phyloP scores from a whole-genome alignment of 2,888 invertebrate species.

The Dasysyrphus tricinctus region DNA sequence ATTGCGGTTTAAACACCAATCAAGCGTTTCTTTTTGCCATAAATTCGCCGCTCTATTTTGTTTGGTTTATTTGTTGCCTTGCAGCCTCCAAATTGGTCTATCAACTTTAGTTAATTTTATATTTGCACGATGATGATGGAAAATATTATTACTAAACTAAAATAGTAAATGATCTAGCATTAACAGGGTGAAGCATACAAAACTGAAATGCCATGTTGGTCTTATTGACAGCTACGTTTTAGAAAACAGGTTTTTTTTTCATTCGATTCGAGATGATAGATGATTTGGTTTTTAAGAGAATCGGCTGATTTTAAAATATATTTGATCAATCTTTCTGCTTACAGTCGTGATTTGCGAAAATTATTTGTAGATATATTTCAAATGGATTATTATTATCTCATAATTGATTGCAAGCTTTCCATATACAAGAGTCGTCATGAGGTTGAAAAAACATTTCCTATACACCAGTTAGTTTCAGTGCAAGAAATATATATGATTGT shows the following conservation, averaged over 20 bases:
- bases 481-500: too few species aligned
- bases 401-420: neutral
- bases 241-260: neutral
- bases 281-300: neutral
- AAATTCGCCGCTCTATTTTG: conserved; percentile 32
- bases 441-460: too few species aligned
- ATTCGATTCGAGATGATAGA: conserved; percentile 4
- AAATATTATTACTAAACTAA: conserved; percentile 26
- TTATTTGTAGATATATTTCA: neutral
- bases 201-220: neutral
- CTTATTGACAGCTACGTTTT: conserved; percentile 1
- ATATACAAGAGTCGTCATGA: too few species aligned
- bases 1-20: conserved; percentile 74
- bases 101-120: conserved; percentile 66
- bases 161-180: conserved; percentile 19
- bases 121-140: conserved; percentile 40
- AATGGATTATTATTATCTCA: neutral
- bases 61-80: conserved; percentile 35
- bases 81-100: conserved; percentile 71
- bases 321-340: neutral
- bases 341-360: neutral
- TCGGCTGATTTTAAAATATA: neutral
- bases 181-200: neutral
- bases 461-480: too few species aligned
- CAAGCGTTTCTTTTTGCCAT: conserved; percentile 60